A percentile compares a stretch with the other conserved stretches of the same genome.
phyloP scores from a whole-genome alignment of 1,140 invertebrate species.

The Cydia amplana region DNA sequence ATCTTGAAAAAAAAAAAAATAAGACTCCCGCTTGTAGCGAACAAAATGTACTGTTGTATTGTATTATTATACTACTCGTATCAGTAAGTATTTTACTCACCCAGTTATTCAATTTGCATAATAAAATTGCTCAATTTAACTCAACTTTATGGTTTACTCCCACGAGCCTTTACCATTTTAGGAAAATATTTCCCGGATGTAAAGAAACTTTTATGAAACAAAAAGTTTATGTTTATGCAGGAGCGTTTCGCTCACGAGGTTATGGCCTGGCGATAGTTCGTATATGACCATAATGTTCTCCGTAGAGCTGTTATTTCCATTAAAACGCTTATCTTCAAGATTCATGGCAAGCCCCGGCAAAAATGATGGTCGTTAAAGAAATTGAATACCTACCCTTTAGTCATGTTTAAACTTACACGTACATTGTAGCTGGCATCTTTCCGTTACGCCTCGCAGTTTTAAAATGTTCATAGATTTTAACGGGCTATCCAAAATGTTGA shows the following conservation, averaged over 20 bases:
- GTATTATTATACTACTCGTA: not conserved
- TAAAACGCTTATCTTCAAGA: conserved; percentile 65
- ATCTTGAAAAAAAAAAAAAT: no score
- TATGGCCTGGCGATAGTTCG: conserved; percentile 57
- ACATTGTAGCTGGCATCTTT: conserved; percentile 26
- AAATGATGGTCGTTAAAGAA: conserved; percentile 66
- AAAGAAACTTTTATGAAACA: conserved; percentile 36
- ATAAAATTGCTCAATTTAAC: conserved; percentile 33
- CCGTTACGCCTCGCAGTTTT: not conserved
- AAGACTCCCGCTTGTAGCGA: not conserved
- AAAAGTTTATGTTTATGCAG: conserved; percentile 54
- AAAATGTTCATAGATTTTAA: not conserved
- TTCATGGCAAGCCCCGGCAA: conserved; percentile 57
- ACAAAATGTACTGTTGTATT: not conserved
- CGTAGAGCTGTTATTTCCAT: conserved; percentile 59
- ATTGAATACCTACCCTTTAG: conserved; percentile 63
- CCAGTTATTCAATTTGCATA: conserved; percentile 31
- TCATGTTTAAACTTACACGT: conserved; percentile 46
- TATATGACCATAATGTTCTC: conserved; percentile 58
- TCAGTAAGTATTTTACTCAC: conserved; percentile 9
- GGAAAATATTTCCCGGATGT: conserved; percentile 27
- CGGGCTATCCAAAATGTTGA: not conserved
- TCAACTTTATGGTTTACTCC: conserved; percentile 27
- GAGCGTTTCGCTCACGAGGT: conserved; percentile 49
- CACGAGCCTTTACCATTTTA: conserved; percentile 28